Evolutionary conservation across 2,888 invertebrate species (phyloP), one percentile per base, ranked within the genome.

Genomic region (Oligia fasciuncula): DNA sequence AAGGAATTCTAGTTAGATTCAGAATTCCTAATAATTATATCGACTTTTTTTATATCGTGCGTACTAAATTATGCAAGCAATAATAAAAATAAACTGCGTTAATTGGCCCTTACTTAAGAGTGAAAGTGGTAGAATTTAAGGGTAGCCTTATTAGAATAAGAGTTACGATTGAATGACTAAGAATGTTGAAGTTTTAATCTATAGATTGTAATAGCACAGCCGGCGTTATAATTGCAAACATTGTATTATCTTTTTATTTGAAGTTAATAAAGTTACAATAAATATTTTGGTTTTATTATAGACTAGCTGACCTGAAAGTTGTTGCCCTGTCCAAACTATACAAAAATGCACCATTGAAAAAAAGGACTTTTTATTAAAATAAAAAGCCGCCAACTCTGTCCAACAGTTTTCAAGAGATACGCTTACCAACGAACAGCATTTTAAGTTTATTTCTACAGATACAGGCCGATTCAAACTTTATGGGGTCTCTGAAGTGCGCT

Each of bases 141-240:
- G 95, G 95, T 96, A 97, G 96, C 96, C 96, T 96, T 96, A 96
- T 92, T 96, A 96, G 96, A 91, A 77, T 96, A 96, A 96, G 95
- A 94, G 92, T 94, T 94, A 93, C 91, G 92, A 92, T 93, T 92
- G 93, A 91, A 89, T 88, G 92, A 91, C 88, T 92, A 93, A 92
- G 92, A 90, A 92, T 93, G 94, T 95, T 95, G 92, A 95, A 93
- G 90, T 94, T 95, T 95, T 94, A 95, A 92, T 95, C 91, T 77
- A 93, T 95, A 95, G 94, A 91, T 91, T 90, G 92, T 91, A 91
- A 92, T 91, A 95, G 95, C 96, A 96, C 96, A 94, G 95, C 95
- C 94, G 92, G 94, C 94, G 94, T 94, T 94, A 94, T 94, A 94
- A 95, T 93, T 94, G 96, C 96, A 95, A 94, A 94, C 91, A 93